Conservation (phyloP, 2,113 vertebrate genomes). For the Xyrauchen texanus region DNA sequence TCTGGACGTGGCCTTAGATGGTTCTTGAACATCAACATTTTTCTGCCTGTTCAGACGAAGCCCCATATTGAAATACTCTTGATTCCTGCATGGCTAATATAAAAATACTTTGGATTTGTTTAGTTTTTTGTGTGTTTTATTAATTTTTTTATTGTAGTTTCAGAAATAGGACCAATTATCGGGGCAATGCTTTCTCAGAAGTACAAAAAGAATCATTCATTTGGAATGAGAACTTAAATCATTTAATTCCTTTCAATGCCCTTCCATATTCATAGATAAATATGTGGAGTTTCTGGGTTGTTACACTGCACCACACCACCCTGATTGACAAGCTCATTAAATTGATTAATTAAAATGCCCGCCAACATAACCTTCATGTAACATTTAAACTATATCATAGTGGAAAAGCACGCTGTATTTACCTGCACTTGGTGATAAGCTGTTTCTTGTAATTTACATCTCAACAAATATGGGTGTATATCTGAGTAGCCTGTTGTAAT, state of each 20-base stretch:
- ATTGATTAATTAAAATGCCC: background rate
- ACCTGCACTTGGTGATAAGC: conserved; percentile 67
- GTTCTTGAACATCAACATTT: no score
- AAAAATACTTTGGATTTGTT: no score
- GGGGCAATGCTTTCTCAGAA: no score
- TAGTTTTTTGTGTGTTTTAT: no score
- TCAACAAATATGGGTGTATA: conserved; percentile 63
- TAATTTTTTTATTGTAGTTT: no score
- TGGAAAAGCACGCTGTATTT: conserved; percentile 51
- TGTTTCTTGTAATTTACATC: conserved; percentile 65
- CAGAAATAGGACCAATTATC: no score
- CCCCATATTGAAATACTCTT: no score
- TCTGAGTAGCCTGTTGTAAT: conserved; percentile 58
- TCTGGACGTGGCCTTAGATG: no score
- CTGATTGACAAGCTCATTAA: conserved; percentile 15
- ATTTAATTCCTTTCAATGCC: background rate
- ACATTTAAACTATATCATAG: conserved; percentile 11
- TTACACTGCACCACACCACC: background rate
- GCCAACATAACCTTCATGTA: background rate
- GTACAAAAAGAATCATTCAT: no score
- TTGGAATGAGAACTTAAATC: no score
- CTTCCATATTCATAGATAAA: background rate
- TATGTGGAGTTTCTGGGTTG: background rate
- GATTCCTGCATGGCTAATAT: no score
- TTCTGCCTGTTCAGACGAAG: no score